Evolutionary conservation across 35 echinoderm and acorn worm genomes (phyloP).

Genomic region (Diadema setosum): DNA sequence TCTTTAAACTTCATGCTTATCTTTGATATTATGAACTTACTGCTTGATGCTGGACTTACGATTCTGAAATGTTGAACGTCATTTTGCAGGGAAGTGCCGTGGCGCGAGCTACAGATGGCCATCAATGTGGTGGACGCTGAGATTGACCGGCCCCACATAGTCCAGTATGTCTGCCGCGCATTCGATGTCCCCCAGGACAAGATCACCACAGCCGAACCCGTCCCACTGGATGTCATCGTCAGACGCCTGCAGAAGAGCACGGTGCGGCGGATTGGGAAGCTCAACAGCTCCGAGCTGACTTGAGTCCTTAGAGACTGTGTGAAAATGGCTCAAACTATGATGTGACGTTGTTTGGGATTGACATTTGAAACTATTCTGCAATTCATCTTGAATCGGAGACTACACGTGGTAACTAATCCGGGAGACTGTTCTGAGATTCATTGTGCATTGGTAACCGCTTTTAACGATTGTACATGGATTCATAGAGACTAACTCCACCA

Average conservation of each 20-base stretch:
- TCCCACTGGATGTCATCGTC: slow-evolving; percentile 62
- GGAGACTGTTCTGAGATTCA: neutral
- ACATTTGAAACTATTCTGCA: neutral
- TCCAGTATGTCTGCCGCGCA: slow-evolving; percentile 60
- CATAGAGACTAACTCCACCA: too few relatives aligned
- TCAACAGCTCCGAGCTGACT: slow-evolving; percentile 89
- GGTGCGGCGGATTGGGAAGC: slow-evolving; percentile 63
- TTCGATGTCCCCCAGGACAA: slow-evolving; percentile 69
- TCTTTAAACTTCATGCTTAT: too few relatives aligned
- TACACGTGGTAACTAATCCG: neutral
- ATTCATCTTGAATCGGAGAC: neutral
- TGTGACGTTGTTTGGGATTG: neutral
- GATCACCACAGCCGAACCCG: slow-evolving; percentile 62
- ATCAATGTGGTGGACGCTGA: slow-evolving; percentile 87
- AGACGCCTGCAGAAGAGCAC: slow-evolving; percentile 49
- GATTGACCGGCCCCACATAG: slow-evolving; percentile 82
- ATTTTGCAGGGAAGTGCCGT: slow-evolving; percentile 69
- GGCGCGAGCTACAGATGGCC: slow-evolving; percentile 74
- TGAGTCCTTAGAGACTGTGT: neutral
- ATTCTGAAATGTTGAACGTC: too few relatives aligned
- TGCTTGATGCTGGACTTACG: too few relatives aligned
- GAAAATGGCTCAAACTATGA: neutral
- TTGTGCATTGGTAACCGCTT: neutral
- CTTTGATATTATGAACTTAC: too few relatives aligned
- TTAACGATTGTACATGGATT: neutral